phyloP scores from a whole-genome alignment of 35 echinoderm and acorn worm genomes.

The Amphiura filiformis region DNA sequence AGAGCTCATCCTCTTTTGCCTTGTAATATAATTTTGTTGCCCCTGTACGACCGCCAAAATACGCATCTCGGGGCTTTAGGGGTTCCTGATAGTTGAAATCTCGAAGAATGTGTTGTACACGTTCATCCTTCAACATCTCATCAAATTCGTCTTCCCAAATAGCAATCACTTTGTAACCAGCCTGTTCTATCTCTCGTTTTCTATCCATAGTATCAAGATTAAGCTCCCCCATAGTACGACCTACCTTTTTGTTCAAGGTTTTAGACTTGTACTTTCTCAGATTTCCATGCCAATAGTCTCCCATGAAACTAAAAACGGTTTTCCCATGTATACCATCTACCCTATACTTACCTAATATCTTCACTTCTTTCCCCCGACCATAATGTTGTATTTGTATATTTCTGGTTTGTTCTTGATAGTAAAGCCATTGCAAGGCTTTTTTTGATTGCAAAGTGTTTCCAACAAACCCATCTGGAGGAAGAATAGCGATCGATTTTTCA shows the following conservation, averaged over 20 bases:
- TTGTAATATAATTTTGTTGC: background rate
- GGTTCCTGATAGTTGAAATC: background rate
- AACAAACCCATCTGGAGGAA: background rate
- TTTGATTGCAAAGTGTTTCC: constrained; percentile 23
- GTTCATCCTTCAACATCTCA: background rate
- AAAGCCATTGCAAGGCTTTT: constrained; percentile 51
- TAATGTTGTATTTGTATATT: constrained; percentile 58
- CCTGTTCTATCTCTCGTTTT: background rate
- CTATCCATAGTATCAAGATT: background rate
- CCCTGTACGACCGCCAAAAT: constrained; percentile 4
- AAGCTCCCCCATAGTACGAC: background rate
- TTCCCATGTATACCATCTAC: constrained; percentile 46
- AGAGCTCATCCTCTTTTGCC: background rate
- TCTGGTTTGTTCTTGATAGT: constrained; percentile 23
- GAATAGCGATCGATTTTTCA: background rate
- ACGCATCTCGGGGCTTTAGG: constrained; percentile 2
- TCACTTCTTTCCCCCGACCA: constrained; percentile 34
- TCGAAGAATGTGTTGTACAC: background rate
- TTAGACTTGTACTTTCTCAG: constrained; percentile 7
- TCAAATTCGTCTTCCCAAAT: constrained; percentile 15
- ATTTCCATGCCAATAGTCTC: constrained; percentile 65
- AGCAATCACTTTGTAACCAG: background rate
- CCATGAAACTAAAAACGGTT: constrained; percentile 39
- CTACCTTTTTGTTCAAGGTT: background rate
- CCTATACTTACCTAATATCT: constrained; percentile 31